Evolutionary conservation across 2,888 invertebrate genomes (phyloP), one percentile per base, ranked within the genome.

Genomic region (Xestia sexstrigata): DNA sequence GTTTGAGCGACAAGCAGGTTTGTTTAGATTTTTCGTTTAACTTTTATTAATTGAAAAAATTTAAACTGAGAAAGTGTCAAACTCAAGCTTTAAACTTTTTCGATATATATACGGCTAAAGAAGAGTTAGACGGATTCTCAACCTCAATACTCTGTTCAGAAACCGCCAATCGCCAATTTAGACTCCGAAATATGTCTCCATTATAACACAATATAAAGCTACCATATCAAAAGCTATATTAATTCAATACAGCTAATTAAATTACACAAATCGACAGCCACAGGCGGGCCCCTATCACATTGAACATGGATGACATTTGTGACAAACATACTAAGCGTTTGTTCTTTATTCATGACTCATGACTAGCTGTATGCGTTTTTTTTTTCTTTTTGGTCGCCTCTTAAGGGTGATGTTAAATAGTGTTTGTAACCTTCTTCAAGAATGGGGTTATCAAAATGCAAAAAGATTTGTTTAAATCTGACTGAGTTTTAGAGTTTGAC

Each of bases 221-320:
- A 81, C 35, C 35, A 55, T 30, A 67, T 23, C 45, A 15, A 68
- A 49, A 39, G 39, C 58, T 47, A 52, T 42, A 78, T 35, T 55
- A 42, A 73, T 42, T 68, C 72, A 69, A 83, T 81, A 55, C 52
- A 49, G 23, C 0, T 74, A 74, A 84, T 82, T 74, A 66, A 79
- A 84, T 82, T 70, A 84, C 84, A 70, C 42, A 70, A 79, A 74
- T 84, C 74, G 74, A 84, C 79, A 62, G 63, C 42, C 20, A 15
- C 55, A 6, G 62, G 30, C 70, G 30, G 52, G 74, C 82, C 82
- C 84, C 84, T 79, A 82, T 82, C 11, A 11, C 42, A 42, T 35
- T 23, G 15, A 17, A n/a, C 23, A 42, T 8, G 68, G 23, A 58
- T 73, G 84, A 70, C 73, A 79, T n/a, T n/a, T 66, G 60, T 81